Base-by-base conservation (phyloP, 2,888 invertebrate genomes). In the Lithophane socia region DNA sequence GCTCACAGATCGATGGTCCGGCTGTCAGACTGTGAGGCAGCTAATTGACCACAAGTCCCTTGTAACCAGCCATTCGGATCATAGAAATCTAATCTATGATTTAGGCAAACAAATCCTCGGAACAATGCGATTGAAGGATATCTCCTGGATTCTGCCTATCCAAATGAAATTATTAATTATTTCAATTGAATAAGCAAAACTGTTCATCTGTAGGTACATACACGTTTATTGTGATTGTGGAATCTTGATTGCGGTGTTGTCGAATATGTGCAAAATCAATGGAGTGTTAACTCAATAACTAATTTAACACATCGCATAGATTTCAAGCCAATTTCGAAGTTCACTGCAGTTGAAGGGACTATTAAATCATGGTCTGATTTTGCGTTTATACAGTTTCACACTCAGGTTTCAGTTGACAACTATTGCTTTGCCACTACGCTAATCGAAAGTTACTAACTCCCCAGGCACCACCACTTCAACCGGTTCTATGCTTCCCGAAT, bases 21-120 rank as follows among this genome's bases (percentile, higher is more conserved):
- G 71, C 60, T 84, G 37, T 61, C 83, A 63, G 60, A 68, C 37
- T 54, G 42, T 37, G 44, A 80, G 44, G 21, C n/a, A 24, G 56
- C 9, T 83, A 79, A 80, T 80, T 80, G 61, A 83, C 84, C 80
- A 44, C 84, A 79, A 64, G 13, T 18, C 44, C 49, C 56, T 66
- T 16, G 49, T 18, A 58, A 61, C 58, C 12, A 71, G 5, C 44
- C 52, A 67, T 18, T n/a, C 13, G 61, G 49, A 61, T 79, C 21
- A 69, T 16, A 61, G 37, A 79, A 78, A 58, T 65, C 24, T 58
- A 60, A 58, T n/a, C 21, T n/a, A 44, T 44, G 21, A 54, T 4
- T n/a, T 18, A n/a, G 13, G 16, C 61, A 47, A 83, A 78, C 44
- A 52, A 52, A 44, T 61, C 44, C 56, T 63, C 71, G 13, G 37